Conservation (phyloP, 2,797 vertebrate species). For the Myotis myotis region DNA sequence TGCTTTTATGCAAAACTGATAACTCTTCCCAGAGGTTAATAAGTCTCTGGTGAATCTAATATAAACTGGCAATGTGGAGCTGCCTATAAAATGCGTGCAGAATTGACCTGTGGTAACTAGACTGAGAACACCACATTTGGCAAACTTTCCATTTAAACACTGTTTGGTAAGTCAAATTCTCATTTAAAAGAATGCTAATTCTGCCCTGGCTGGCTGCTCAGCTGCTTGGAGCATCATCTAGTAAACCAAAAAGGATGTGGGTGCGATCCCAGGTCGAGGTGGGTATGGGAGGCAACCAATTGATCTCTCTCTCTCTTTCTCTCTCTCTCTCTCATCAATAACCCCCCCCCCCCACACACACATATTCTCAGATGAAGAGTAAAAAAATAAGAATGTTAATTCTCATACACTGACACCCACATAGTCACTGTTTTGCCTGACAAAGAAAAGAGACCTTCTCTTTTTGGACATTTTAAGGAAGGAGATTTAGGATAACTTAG, state of each 20-base stretch:
- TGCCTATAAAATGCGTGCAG: slow-evolving; percentile 1
- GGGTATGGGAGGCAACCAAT: not conserved
- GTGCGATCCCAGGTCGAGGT: not conserved
- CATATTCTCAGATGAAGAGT: not conserved
- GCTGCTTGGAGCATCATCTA: not conserved
- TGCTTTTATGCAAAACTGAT: slow-evolving; percentile 46
- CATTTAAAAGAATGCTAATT: slow-evolving; percentile 40
- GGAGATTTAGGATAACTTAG: not conserved
- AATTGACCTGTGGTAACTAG: slow-evolving; percentile 38
- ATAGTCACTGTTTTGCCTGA: not conserved
- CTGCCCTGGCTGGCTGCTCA: not conserved
- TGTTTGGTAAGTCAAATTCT: slow-evolving; percentile 36
- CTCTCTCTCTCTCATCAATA: too few relatives aligned
- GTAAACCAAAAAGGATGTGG: not conserved
- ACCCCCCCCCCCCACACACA: too few relatives aligned
- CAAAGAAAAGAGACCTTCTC: not conserved
- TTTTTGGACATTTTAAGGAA: not conserved
- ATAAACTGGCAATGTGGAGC: slow-evolving; percentile 29
- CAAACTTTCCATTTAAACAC: slow-evolving; percentile 43
- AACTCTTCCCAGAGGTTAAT: slow-evolving; percentile 53
- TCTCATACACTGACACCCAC: not conserved
- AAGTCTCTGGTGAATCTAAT: slow-evolving; percentile 67
- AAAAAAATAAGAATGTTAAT: slow-evolving; percentile 7
- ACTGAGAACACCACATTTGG: not conserved
- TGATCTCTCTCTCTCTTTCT: not conserved